Conservation (phyloP, 2,888 invertebrate species). For the Drosophila acutilabella region DNA sequence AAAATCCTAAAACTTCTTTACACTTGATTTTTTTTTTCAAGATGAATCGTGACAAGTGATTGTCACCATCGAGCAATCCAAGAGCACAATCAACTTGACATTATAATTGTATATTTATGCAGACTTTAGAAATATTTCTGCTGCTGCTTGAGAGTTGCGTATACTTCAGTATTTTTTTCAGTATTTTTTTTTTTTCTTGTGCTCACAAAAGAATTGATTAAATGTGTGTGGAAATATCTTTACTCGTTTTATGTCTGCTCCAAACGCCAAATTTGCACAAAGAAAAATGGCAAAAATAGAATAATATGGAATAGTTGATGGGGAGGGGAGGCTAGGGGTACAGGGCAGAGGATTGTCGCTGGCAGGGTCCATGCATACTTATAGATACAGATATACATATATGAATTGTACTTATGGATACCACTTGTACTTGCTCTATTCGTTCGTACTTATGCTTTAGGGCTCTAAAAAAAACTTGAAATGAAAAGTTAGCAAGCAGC, state of each 20-base stretch:
- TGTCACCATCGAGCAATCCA: background rate
- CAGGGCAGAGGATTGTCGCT: slow-evolving; percentile 6
- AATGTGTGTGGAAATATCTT: slow-evolving; percentile 36
- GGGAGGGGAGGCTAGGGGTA: background rate
- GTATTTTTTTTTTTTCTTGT: background rate
- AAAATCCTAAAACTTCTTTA: too few relatives aligned
- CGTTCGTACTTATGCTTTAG: slow-evolving; percentile 11
- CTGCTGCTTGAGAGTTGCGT: too few relatives aligned
- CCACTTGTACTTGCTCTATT: background rate
- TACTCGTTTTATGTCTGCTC: slow-evolving; percentile 15
- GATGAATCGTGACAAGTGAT: background rate
- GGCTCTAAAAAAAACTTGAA: background rate
- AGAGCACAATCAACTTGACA: slow-evolving; percentile 14
- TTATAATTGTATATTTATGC: slow-evolving; percentile 2
- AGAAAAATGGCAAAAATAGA: background rate
- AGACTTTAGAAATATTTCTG: slow-evolving; percentile 3
- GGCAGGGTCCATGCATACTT: slow-evolving; percentile 30
- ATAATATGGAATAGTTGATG: slow-evolving; percentile 9
- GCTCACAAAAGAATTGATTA: slow-evolving; percentile 43
- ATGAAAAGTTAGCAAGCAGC: background rate
- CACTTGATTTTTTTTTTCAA: background rate
- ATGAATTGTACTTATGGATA: slow-evolving; percentile 23
- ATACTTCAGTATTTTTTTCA: background rate
- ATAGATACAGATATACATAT: slow-evolving; percentile 16
- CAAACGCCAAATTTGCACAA: slow-evolving; percentile 37